Evolutionary conservation across 2,797 vertebrate species (phyloP), one percentile per base, ranked within the genome.

Genomic region (Lophius americanus): DNA sequence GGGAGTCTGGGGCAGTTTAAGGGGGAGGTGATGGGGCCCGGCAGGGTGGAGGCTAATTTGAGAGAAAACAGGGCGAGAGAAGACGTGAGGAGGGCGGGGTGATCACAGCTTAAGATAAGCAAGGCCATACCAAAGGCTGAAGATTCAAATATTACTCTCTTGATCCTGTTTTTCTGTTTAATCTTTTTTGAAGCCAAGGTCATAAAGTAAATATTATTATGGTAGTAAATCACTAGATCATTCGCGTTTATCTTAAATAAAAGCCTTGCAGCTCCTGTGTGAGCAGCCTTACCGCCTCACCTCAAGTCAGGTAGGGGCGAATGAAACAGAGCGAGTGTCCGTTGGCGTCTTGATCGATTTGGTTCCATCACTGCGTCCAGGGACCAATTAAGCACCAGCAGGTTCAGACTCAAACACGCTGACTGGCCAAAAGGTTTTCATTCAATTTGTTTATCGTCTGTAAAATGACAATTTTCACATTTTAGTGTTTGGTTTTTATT

Each of bases 271-370:
- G 69, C 67, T 62, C 52, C 49, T 70, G 51, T 12, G 2, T 32
- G 47, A 47, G 35, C 9, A 37, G 41, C 58, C 68, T 57, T 44
- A 51, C 48, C 52, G 61, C 54, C 54, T 76, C 64, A 7, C 65
- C 41, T 53, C 59, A 59, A 64, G 65, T 76, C 66, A 56, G 52
- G 69, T 41, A 59, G 57, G 59, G 78, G 48, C 51, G 39, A 61
- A 51, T 33, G 10, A 60, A 73, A 64, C 36, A 59, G 62, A 82
- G 65, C 49, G 56, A 66, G 44, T 23, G 33, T 39, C 12, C 14
- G 13, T 37, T 59, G 47, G 51, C 9, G 6, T 51, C 38, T 53
- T 55, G 58, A 89, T 90, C 7, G 80, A 89, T 89, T 57, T 7
- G 33, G 33, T 57, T 67, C 38, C 70, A 83, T 83, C 68, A 39